phyloP scores from a whole-genome alignment of 2,888 invertebrate species.

The Drosophila monieri region DNA sequence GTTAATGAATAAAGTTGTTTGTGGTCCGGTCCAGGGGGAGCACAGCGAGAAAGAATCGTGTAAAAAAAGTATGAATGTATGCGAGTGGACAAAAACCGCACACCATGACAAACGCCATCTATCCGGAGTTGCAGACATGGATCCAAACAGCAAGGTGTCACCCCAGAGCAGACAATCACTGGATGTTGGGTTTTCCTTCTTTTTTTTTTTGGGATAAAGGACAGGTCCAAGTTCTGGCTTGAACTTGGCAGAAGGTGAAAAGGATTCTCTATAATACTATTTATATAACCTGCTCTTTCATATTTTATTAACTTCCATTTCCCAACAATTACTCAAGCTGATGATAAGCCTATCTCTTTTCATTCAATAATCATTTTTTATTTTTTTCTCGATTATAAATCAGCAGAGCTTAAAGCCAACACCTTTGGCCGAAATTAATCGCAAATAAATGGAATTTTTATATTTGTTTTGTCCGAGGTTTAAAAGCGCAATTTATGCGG shows the following conservation, averaged over 20 bases:
- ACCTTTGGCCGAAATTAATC: slow-evolving; percentile 16
- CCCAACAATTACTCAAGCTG: not conserved
- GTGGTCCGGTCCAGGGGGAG: slow-evolving; percentile 65
- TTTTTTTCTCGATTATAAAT: slow-evolving; percentile 3
- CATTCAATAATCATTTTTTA: not conserved
- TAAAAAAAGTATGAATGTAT: slow-evolving; percentile 29
- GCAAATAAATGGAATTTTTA: slow-evolving; percentile 1
- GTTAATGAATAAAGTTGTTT: slow-evolving; percentile 80
- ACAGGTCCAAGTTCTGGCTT: slow-evolving; percentile 3
- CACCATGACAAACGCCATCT: slow-evolving; percentile 71
- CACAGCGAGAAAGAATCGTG: slow-evolving; percentile 29
- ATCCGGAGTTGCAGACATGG: slow-evolving; percentile 36
- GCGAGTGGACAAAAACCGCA: slow-evolving; percentile 55
- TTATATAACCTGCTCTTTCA: not conserved
- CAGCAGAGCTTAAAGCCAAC: slow-evolving; percentile 10
- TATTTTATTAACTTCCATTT: not conserved
- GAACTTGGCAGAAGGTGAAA: not conserved
- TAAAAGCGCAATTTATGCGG: slow-evolving; percentile 13
- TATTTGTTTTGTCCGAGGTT: slow-evolving; percentile 17
- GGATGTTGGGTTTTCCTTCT: slow-evolving; percentile 57
- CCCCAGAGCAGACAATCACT: slow-evolving; percentile 61
- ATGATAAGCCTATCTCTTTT: slow-evolving; percentile 1
- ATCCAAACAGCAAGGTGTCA: slow-evolving; percentile 62
- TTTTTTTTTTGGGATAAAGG: slow-evolving; percentile 17
- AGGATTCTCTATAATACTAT: not conserved